Conservation (phyloP, 2,797 vertebrate species). For the Parambassis ranga region DNA sequence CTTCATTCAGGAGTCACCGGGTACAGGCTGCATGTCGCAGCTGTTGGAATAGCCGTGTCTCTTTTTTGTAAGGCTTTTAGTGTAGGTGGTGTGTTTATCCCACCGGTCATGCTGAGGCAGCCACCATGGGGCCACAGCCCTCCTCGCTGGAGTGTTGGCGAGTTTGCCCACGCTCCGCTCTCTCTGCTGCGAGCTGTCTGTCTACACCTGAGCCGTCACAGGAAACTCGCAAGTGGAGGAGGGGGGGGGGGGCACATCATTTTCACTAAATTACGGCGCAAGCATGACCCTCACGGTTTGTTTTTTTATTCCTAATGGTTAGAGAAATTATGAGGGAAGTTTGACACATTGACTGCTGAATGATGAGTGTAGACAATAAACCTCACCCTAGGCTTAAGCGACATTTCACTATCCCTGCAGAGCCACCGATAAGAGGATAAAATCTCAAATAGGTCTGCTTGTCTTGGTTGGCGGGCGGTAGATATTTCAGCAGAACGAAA, state of each 20-base stretch:
- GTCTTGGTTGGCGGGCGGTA: slow-evolving; percentile 28
- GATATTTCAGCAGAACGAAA: slow-evolving; percentile 36
- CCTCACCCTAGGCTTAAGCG: slow-evolving; percentile 22
- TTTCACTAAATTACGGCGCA: slow-evolving; percentile 52
- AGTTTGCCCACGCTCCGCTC: slow-evolving; percentile 66
- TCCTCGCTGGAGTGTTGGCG: slow-evolving; percentile 61
- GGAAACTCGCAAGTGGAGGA: slow-evolving; percentile 26
- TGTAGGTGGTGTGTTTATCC: slow-evolving; percentile 79
- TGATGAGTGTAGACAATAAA: slow-evolving; percentile 41
- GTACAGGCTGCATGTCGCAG: slow-evolving; percentile 66
- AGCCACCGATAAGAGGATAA: slow-evolving; percentile 44
- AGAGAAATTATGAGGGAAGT: slow-evolving; percentile 40
- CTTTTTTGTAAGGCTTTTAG: slow-evolving; percentile 80
- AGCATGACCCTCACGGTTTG: slow-evolving; percentile 20
- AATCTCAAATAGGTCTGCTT: slow-evolving; percentile 35
- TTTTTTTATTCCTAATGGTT: slow-evolving; percentile 1
- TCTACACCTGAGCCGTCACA: slow-evolving; percentile 56
- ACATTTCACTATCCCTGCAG: slow-evolving; percentile 35
- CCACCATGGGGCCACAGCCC: slow-evolving; percentile 57
- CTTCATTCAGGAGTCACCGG: slow-evolving; percentile 62
- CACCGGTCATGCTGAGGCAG: slow-evolving; percentile 66
- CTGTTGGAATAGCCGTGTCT: slow-evolving; percentile 66
- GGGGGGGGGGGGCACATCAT: slow-evolving; percentile 19
- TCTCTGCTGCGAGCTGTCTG: slow-evolving; percentile 51
- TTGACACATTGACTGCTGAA: slow-evolving; percentile 40